These are phyloP conservation scores for Hypsibius dujardini DNA, from an alignment of 1,140 invertebrate genomes.

Conservation along the genomic window DNA sequence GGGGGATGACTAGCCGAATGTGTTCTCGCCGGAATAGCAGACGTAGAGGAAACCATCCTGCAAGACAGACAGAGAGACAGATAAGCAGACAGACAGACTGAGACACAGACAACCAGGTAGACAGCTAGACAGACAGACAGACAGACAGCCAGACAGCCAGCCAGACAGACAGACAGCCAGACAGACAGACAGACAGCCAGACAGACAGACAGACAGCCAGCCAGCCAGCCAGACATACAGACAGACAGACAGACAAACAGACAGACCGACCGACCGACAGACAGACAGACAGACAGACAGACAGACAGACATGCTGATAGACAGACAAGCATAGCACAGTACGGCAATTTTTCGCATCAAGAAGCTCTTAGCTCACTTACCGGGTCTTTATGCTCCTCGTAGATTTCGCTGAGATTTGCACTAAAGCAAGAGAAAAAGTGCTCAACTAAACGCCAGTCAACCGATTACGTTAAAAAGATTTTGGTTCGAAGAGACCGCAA, in stretches of 20 bases:
- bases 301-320: not conserved
- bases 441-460: conserved; percentile 21
- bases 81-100: not conserved
- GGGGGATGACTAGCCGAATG: conserved; percentile 23
- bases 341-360: not conserved
- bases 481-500: conserved; percentile 12
- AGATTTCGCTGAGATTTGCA: conserved; percentile 37
- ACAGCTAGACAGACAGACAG: not conserved
- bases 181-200: no score
- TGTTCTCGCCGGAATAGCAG: conserved; percentile 36
- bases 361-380: conserved; percentile 11
- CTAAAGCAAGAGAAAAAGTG: conserved; percentile 26
- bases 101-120: not conserved
- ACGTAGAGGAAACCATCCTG: conserved; percentile 39
- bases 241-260: not conserved
- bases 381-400: conserved; percentile 35
- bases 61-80: not conserved
- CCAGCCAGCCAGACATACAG: no score
- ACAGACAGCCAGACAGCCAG: not conserved
- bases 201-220: no score
- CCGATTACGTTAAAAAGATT: conserved; percentile 18
- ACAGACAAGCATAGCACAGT: no score
- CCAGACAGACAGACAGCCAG: no score
- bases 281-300: not conserved
- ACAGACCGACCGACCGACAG: not conserved